Percentiles rank a stretch among this genome's conserved stretches.
These are phyloP conservation scores for Macrotrachela quadricornifera DNA, from an alignment of 1,140 invertebrate genomes.

Conservation along the genomic window DNA sequence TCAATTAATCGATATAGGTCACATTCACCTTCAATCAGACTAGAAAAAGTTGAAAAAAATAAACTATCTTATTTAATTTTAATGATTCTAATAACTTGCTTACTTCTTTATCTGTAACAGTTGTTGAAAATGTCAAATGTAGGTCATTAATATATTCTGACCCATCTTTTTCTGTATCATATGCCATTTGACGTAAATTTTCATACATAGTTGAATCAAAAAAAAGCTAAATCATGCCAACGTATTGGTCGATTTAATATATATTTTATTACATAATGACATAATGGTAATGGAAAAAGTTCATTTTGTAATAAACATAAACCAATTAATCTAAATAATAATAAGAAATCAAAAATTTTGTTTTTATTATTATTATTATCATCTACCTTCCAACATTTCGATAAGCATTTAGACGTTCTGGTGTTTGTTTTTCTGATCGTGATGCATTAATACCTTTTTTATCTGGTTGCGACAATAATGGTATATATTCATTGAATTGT, in stretches of 20 bases:
- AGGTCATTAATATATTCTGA: slow-evolving; percentile 15
- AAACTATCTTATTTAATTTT: too few relatives aligned
- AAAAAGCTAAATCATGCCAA: slow-evolving; percentile 96
- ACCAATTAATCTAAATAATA: slow-evolving; percentile 77
- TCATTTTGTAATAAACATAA: slow-evolving; percentile 92
- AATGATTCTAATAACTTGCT: too few relatives aligned
- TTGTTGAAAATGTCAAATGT: background rate
- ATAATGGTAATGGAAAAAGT: slow-evolving; percentile 85
- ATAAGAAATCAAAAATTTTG: too few relatives aligned
- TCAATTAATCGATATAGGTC: too few relatives aligned
- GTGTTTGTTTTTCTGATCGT: slow-evolving; percentile 66
- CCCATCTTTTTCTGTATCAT: slow-evolving; percentile 48
- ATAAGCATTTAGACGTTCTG: slow-evolving; percentile 82
- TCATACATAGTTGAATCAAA: slow-evolving; percentile 94
- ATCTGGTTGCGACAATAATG: slow-evolving; percentile 86
- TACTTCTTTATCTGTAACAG: background rate
- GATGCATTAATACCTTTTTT: slow-evolving; percentile 88
- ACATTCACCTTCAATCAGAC: too few relatives aligned
- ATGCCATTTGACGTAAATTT: slow-evolving; percentile 71
- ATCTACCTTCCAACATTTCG: slow-evolving; percentile 97
- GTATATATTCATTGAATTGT: slow-evolving; percentile 26
- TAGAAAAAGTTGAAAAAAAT: too few relatives aligned
- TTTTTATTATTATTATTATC: too few relatives aligned
- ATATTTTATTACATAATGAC: slow-evolving; percentile 85
- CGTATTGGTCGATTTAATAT: slow-evolving; percentile 69